Evolutionary conservation across 2,797 vertebrate genomes (phyloP).

Genomic region (Gadopsis bispinosus): DNA sequence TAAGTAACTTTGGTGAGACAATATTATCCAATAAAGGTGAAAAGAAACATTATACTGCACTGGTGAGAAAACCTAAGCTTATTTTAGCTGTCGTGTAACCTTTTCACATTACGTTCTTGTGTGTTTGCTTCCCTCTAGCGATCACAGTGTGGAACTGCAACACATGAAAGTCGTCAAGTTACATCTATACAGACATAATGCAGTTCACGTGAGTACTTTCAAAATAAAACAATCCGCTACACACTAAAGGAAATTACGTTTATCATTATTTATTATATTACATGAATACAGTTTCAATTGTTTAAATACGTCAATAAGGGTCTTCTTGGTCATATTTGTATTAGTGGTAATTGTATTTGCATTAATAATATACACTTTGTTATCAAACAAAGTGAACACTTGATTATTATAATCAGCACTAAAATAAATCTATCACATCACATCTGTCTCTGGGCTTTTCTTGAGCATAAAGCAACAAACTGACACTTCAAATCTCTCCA

Average conservation of each 20-base stretch:
- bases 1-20: neutral
- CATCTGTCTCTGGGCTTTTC: neutral
- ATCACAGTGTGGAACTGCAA: neutral
- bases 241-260: neutral
- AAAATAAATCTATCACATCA: neutral
- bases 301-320: neutral
- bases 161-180: neutral
- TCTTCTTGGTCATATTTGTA: neutral
- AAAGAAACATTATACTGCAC: neutral
- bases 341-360: too few relatives aligned
- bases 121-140: neutral
- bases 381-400: neutral
- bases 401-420: neutral
- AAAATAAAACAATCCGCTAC: neutral
- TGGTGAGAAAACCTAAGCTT: neutral
- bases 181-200: neutral
- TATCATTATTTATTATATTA: neutral
- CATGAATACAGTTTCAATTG: too few relatives aligned
- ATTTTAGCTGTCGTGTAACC: neutral
- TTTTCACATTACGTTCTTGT: neutral
- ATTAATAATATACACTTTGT: neutral
- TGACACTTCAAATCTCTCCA: conserved; percentile 26
- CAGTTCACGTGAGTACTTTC: neutral
- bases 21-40: neutral
- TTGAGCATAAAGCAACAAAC: conserved; percentile 23